Base-by-base conservation (phyloP, 2,888 invertebrate species). In the Ctena decussata region DNA sequence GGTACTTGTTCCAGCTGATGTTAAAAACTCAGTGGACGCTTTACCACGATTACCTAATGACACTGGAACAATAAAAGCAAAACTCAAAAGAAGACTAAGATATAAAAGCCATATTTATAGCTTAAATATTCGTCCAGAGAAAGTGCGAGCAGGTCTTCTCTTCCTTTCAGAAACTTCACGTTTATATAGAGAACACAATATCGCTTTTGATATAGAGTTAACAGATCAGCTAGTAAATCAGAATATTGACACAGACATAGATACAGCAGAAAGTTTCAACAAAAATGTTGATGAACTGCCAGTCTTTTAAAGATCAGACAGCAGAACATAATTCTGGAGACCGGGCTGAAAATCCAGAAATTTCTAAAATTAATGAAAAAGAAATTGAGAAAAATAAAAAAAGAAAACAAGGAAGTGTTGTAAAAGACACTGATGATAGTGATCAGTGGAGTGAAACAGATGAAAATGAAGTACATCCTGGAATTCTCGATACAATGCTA, bases 121-220 rank as follows among this genome's bases (percentile, higher is more conserved):
- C n/a, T n/a, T n/a, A n/a, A n/a, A n/a, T n/a, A n/a, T n/a, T n/a
- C n/a, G n/a, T n/a, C n/a, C n/a, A n/a, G 69, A 82, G 37, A 35
- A 70, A 76, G 76, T 77, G 15, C n/a, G 72, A 53, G 72, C 69
- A n/a, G 41, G 57, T 32, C 77, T 71, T 30, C 0, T 49, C 8
- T 74, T 49, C 35, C 76, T 76, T 53, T 44, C 35, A 32, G 70
- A 65, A 65, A 81, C 74, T 11, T 70, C 70, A 37, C 37, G 46
- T 32, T 75, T 86, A 24, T 86, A 80, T 53, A 73, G 78, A 71
- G 77, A 80, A 53, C 71, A 80, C 30, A 77, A 73, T 49, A 77
- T 53, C n/a, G 44, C 70, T 30, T 78, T 53, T 39, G 70, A 53
- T 81, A 35, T 30, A 12, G 32, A 60, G 11, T 18, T 35, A 35